A percentile compares a stretch with the other conserved stretches of the same genome.
Evolutionary conservation across 2,797 vertebrate species (phyloP).

Genomic region (Tachyglossus aculeatus): DNA sequence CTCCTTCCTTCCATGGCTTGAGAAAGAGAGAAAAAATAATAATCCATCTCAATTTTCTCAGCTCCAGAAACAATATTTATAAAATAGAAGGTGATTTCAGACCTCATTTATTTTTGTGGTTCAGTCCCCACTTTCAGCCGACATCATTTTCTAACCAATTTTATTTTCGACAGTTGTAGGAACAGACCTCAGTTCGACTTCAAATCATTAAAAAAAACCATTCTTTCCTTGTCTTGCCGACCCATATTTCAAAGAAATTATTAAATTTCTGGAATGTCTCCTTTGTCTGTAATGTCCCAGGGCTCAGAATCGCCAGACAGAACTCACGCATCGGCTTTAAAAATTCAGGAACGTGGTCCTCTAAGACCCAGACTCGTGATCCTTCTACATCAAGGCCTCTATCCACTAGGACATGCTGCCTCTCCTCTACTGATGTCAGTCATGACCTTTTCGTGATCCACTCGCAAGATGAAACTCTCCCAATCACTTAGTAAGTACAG

Average conservation of each 20-base stretch:
- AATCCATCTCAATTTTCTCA: slow-evolving; percentile 73
- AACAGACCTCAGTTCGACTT: slow-evolving; percentile 39
- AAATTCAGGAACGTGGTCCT: too few species aligned
- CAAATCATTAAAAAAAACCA: slow-evolving; percentile 36
- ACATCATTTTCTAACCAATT: slow-evolving; percentile 71
- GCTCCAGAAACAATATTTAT: slow-evolving; percentile 72
- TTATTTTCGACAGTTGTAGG: slow-evolving; percentile 64
- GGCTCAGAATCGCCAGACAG: not conserved
- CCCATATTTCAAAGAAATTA: slow-evolving; percentile 53
- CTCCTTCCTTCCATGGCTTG: slow-evolving; percentile 59
- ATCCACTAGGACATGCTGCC: too few species aligned
- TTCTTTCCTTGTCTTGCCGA: slow-evolving; percentile 57
- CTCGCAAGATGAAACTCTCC: too few species aligned
- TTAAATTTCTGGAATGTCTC: slow-evolving; percentile 56
- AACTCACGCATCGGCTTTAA: not conserved
- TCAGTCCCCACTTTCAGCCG: slow-evolving; percentile 55
- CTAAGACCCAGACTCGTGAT: too few species aligned
- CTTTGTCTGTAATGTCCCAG: slow-evolving; percentile 26
- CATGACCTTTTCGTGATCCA: too few species aligned
- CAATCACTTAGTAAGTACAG: too few species aligned
- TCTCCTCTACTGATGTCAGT: too few species aligned
- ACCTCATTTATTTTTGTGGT: slow-evolving; percentile 70
- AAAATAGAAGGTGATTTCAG: slow-evolving; percentile 76
- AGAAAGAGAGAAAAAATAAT: slow-evolving; percentile 57
- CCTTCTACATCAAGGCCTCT: too few species aligned